Percentiles rank a stretch among this genome's conserved stretches.
Conservation (phyloP, 1,140 invertebrate species). For the Drosophila truncata region DNA sequence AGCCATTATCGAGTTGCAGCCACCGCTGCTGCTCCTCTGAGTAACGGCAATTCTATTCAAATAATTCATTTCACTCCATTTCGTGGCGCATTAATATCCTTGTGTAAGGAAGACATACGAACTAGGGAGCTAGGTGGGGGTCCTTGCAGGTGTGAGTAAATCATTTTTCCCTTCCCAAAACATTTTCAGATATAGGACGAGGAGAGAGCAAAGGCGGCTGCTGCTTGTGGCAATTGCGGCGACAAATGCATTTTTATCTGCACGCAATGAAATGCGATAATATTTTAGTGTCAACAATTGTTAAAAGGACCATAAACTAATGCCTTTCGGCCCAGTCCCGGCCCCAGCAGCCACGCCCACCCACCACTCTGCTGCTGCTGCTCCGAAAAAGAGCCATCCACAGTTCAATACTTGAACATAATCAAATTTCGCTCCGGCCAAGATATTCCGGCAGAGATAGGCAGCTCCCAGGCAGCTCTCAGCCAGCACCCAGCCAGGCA, state of each 20-base stretch:
- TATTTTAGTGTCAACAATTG: constrained; percentile 85
- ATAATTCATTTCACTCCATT: constrained; percentile 85
- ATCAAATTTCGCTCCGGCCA: constrained; percentile 73
- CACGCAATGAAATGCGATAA: constrained; percentile 85
- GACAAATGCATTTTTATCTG: constrained; percentile 84
- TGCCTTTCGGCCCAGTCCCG: constrained; percentile 41
- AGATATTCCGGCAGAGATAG: constrained; percentile 72
- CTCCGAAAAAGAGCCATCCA: constrained; percentile 58
- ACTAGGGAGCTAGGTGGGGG: constrained; percentile 35
- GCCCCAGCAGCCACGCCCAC: constrained; percentile 39
- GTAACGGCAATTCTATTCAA: constrained; percentile 82
- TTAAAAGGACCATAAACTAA: constrained; percentile 85
- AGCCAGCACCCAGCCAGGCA: constrained; percentile 24
- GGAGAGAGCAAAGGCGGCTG: constrained; percentile 17
- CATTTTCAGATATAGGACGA: constrained; percentile 28
- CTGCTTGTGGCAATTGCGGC: constrained; percentile 78
- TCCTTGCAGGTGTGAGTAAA: constrained; percentile 80
- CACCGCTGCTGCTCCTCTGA: constrained; percentile 47
- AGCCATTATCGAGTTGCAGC: constrained; percentile 79
- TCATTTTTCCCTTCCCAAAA: constrained; percentile 54
- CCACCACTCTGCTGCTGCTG: too few relatives aligned
- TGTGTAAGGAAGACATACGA: constrained; percentile 83
- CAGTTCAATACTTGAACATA: constrained; percentile 82
- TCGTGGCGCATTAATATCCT: constrained; percentile 82
- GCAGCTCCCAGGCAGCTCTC: constrained; percentile 17